Conservation (phyloP, 2,113 vertebrate genomes). For the Polyodon spathula region DNA sequence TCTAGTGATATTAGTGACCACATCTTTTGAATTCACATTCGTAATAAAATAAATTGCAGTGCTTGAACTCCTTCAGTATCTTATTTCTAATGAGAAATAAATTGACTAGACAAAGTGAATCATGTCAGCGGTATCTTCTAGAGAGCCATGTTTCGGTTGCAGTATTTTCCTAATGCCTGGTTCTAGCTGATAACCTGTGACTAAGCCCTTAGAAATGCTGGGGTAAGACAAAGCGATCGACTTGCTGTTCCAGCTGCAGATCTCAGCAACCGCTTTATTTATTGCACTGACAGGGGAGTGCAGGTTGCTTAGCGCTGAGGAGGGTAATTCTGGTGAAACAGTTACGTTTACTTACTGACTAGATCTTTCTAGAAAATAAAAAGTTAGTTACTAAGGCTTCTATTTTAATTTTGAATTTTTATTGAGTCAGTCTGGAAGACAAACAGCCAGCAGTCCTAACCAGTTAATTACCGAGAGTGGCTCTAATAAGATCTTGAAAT, state of each 20-base stretch:
- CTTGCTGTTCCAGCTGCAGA: not conserved
- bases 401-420: too few species aligned
- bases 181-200: slow-evolving; percentile 1
- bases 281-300: not conserved
- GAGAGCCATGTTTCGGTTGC: not conserved
- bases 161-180: not conserved
- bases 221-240: not conserved
- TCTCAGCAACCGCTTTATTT: not conserved
- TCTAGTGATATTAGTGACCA: too few species aligned
- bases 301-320: not conserved
- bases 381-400: too few species aligned
- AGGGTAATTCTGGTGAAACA: not conserved
- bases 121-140: too few species aligned
- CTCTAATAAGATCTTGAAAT: too few species aligned
- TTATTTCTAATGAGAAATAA: not conserved
- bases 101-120: not conserved
- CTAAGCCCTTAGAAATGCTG: not conserved
- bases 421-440: too few species aligned
- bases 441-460: too few species aligned
- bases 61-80: not conserved
- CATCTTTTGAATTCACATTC: too few species aligned
- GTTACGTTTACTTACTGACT: too few species aligned
- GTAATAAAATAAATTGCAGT: not conserved
- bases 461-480: too few species aligned
- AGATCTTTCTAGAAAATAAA: too few species aligned